A percentile compares a stretch with the other conserved stretches of the same genome.
Conservation (phyloP, 2,888 invertebrate genomes). For the Amblyjoppa proteus region DNA sequence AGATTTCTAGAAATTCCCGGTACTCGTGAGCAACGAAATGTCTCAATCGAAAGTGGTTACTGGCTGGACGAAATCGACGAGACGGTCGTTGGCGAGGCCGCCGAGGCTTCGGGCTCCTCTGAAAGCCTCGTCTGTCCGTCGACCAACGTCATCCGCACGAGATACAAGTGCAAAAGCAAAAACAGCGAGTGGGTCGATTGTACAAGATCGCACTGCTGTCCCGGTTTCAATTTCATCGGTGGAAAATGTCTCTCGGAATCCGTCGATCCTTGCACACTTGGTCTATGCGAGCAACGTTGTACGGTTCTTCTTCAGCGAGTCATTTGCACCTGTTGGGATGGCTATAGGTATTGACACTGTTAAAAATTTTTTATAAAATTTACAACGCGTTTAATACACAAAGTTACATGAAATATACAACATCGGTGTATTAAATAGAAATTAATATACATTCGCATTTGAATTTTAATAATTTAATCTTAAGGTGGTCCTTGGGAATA, state of each 20-base stretch:
- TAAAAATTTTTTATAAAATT: no score
- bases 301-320: slow-evolving; percentile 87
- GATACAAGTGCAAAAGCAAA: slow-evolving; percentile 87
- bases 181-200: slow-evolving; percentile 88
- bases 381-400: no score
- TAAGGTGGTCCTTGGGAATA: no score
- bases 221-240: slow-evolving; percentile 87
- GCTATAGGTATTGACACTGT: slow-evolving; percentile 84
- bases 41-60: slow-evolving; percentile 51
- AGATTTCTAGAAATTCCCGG: background rate
- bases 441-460: no score
- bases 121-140: slow-evolving; percentile 87
- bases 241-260: slow-evolving; percentile 88
- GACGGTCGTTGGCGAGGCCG: slow-evolving; percentile 32
- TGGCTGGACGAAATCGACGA: slow-evolving; percentile 54
- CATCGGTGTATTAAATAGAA: no score
- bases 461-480: no score
- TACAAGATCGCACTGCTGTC: slow-evolving; percentile 88
- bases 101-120: slow-evolving; percentile 52
- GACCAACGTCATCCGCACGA: slow-evolving; percentile 87
- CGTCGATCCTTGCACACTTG: slow-evolving; percentile 88
- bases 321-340: slow-evolving; percentile 89
- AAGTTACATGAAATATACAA: no score
- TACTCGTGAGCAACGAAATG: background rate
- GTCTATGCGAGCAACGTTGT: slow-evolving; percentile 89